phyloP scores from a whole-genome alignment of 30 jellyfish, hydroid and myxozoan genomes.

The Sanderia malayensis region DNA sequence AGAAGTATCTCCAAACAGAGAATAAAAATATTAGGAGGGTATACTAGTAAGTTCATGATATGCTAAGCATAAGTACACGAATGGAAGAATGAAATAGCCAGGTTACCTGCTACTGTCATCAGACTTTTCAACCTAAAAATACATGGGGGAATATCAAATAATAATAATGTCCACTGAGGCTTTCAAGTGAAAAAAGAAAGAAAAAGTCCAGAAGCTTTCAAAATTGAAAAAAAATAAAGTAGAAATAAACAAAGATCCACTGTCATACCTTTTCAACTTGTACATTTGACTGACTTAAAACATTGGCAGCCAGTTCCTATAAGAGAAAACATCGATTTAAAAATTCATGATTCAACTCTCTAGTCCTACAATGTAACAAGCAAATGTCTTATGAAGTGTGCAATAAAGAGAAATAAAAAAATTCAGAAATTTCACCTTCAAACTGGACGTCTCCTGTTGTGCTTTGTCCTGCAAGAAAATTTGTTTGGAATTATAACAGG shows the following conservation, averaged over 20 bases:
- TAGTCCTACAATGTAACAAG: no score
- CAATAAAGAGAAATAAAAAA: neutral
- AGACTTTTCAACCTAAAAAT: slow-evolving; percentile 45
- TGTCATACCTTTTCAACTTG: slow-evolving; percentile 26
- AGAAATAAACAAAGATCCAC: no score
- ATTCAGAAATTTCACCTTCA: slow-evolving; percentile 32
- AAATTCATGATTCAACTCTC: no score
- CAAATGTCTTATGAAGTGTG: no score
- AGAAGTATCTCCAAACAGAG: no score
- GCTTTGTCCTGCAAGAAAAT: slow-evolving; percentile 20
- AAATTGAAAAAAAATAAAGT: no score
- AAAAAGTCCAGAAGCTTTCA: no score
- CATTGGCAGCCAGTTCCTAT: slow-evolving; percentile 80
- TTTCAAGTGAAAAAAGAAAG: no score
- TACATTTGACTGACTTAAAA: slow-evolving; percentile 24
- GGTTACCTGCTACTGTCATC: slow-evolving; percentile 47
- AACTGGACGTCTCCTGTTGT: slow-evolving; percentile 31
- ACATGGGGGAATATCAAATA: neutral
- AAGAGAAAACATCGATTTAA: neutral
- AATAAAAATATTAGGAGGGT: no score
- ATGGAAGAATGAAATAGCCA: neutral
- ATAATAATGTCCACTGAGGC: neutral
- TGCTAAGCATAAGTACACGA: no score
- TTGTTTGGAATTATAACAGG: no score
- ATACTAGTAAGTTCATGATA: no score